These are phyloP conservation scores for Aurelia sp. DNA, from an alignment of 30 jellyfish, hydroid and myxozoan genomes.

Conservation along the genomic window DNA sequence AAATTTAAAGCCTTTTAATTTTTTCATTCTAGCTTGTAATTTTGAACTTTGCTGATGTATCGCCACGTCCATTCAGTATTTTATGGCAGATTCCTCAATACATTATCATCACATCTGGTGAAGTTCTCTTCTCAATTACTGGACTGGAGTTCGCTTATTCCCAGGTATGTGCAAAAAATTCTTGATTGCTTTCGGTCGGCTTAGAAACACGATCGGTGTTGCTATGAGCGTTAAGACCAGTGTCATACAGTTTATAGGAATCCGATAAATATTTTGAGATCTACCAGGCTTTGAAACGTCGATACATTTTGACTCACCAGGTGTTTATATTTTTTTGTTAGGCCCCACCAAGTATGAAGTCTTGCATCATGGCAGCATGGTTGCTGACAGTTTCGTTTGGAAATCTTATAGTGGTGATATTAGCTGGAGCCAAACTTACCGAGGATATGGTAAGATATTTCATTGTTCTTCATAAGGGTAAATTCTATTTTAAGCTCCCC, in stretches of 20 bases:
- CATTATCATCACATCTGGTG: conserved; percentile 93
- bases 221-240: too few species aligned
- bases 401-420: conserved; percentile 92
- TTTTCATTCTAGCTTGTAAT: conserved; percentile 63
- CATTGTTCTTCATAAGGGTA: too few species aligned
- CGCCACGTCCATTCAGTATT: conserved; percentile 97
- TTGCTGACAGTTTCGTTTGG: conserved; percentile 98
- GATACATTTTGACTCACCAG: too few species aligned
- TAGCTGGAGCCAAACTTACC: conserved; percentile 94
- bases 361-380: conserved; percentile 99
- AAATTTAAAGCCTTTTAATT: background rate
- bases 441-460: conserved; percentile 90
- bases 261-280: too few species aligned
- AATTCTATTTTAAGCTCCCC: too few species aligned
- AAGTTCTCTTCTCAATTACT: conserved; percentile 97
- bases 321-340: conserved; percentile 1
- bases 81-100: conserved; percentile 99
- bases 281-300: background rate
- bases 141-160: conserved; percentile 99
- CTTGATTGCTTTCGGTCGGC: too few species aligned
- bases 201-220: too few species aligned
- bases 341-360: conserved; percentile 99
- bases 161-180: conserved; percentile 60
- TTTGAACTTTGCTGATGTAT: conserved; percentile 85
- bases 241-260: too few species aligned